Base-by-base conservation (phyloP, 2,113 vertebrate genomes). In the Pterocles orientalis region DNA sequence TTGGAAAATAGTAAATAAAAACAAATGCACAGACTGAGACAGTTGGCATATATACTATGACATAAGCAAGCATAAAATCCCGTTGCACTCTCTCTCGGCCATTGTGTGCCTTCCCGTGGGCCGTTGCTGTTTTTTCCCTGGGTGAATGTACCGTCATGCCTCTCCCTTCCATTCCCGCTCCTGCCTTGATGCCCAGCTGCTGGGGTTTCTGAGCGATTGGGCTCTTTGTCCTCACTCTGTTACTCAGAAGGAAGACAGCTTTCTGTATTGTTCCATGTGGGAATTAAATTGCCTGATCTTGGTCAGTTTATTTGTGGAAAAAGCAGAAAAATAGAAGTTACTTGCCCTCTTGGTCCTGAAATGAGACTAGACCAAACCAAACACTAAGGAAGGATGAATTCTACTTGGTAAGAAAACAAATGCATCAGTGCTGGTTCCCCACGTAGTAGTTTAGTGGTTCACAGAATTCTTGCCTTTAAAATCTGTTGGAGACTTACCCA, bases 141-240 rank as follows among this genome's bases (percentile, higher is more conserved):
- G 48, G n/a, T 47, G 73, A 76, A 60, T 82, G 50, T 88, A 9
- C 71, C 2, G 64, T 94, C 69, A 88, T 94, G 93, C 93, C 83
- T 96, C 73, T 94, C 94, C 73, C 47, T 94, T 93, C 95, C 94
- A 92, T 96, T 93, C 92, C 61, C 51, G 53, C 77, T 81, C 70
- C 81, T 89, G 81, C 77, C 87, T 91, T 94, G 94, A 94, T 15
- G 71, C 84, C 81, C 91, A 85, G 93, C 88, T 94, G 85, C 92
- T 62, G 47, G 54, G 19, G 7, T 48, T 77, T 89, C 87, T 53
- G 58, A 87, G 70, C 9, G 0, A 11, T 80, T 58, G 47, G 8
- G 12, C 48, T 92, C 94, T 96, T 95, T 96, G 93, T 96, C 82
- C 50, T 87, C 25, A 3, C 39, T 71, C 64, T n/a, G n/a, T 31